Evolutionary conservation across 2,113 vertebrate species (phyloP), one percentile per base, ranked within the genome.

Genomic region (Chlamydotis undulata): DNA sequence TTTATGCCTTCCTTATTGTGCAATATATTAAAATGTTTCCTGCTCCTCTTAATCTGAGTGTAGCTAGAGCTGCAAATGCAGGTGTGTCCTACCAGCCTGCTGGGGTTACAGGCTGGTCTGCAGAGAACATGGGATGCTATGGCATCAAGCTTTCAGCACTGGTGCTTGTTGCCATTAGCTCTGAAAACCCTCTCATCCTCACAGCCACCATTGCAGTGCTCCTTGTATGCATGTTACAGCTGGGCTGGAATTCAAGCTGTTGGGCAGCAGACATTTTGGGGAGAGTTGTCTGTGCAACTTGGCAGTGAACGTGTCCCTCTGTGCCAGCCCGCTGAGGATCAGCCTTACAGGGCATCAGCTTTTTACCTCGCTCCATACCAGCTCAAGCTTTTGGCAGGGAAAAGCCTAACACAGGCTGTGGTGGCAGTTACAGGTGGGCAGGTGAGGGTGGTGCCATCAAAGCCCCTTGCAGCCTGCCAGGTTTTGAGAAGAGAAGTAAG

Each of bases 171-270:
- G 21, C 53, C 3, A 0, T 74, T 63, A 57, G 28, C 70, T 83
- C 57, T 92, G 75, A 70, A 83, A 85, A 52, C 24, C 12, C 13
- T 85, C 67, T 79, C 13, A 7, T 57, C 61, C 53, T 91, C 63
- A 5, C 23, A 57, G 70, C 70, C 87, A 65, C 63, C 14, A 2
- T 61, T 11, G 81, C 64, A 16, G 18, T 55, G 59, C 37, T 93
- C 9, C 43, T 82, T 0, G 0, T 63, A 15, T 37, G 23, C 9
- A 2, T 14, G 26, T 43, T 78, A 29, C 43, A 67, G 60, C 56
- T 78, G 73, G 81, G 37, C 77, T 92, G 64, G 33, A 63, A 41
- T 60, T 75, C 60, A 6, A 3, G 9, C 56, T 39, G 39, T 9
- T 83, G 33, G 23, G 52, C 92, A 69, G 75, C 47, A 2, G 64